phyloP scores from a whole-genome alignment of 1,140 invertebrate genomes.

The Drosophila miranda region DNA sequence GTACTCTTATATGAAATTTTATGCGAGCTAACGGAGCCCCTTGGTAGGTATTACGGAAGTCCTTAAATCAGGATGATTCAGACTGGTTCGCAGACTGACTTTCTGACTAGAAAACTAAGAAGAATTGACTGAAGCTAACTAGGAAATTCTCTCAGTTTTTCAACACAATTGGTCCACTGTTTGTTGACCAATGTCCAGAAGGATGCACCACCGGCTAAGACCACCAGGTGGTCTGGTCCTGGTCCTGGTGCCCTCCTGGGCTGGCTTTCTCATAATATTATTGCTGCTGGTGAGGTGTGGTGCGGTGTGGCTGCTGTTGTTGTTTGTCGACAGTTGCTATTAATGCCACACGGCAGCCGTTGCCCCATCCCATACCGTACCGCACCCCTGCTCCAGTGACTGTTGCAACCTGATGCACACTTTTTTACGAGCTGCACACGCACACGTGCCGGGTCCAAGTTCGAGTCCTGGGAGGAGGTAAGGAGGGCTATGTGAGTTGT shows the following conservation, averaged over 20 bases:
- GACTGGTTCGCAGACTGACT: too few species aligned
- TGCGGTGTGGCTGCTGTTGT: slow-evolving; percentile 36
- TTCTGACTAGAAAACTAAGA: too few species aligned
- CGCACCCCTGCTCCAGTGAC: not conserved
- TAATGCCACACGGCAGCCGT: slow-evolving; percentile 60
- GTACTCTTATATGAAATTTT: too few species aligned
- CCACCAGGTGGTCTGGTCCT: slow-evolving; percentile 45
- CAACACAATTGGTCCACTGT: not conserved
- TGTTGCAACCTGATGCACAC: slow-evolving; percentile 72
- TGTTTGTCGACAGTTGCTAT: slow-evolving; percentile 78
- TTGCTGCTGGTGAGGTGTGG: slow-evolving; percentile 30
- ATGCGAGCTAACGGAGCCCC: too few species aligned
- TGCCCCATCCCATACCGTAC: not conserved
- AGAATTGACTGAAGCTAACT: too few species aligned
- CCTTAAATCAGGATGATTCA: too few species aligned
- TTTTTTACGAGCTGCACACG: slow-evolving; percentile 73
- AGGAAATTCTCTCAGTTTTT: not conserved
- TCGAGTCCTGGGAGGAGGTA: not conserved
- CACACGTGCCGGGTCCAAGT: slow-evolving; percentile 56
- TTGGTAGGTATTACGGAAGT: too few species aligned
- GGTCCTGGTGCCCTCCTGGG: slow-evolving; percentile 1
- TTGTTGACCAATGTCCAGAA: slow-evolving; percentile 9
- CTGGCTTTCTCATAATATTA: slow-evolving; percentile 41
- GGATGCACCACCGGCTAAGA: slow-evolving; percentile 32
- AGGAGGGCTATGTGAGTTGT: not conserved